Base-by-base conservation (phyloP, 2,888 invertebrate genomes). In the Polyommatus icarus region DNA sequence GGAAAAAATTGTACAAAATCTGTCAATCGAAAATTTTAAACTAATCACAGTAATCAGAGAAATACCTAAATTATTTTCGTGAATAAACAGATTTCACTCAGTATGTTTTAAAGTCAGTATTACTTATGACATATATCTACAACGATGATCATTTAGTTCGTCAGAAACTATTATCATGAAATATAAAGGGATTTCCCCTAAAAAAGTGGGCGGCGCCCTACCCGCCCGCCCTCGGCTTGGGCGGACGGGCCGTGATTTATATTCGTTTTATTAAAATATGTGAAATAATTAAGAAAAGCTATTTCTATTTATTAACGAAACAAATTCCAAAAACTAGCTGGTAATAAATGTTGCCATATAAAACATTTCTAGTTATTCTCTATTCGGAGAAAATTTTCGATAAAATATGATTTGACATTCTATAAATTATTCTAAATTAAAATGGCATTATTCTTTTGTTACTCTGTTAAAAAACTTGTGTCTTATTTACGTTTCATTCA, bases 121-220 rank as follows among this genome's bases (percentile, higher is more conserved):
- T 36, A 46, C 10, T 46, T 46, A 12, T 46, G 10, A 2, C 10
- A 40, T 40, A 10, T 40, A 40, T 10, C 8, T 40, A 46, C 46
- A 46, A 2, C 3, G 12, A 46, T 46, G 12, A 40, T 40, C 10
- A 40, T 40, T 40, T 40, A 1, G 40, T 40, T 40, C 40, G 2
- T 40, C 46, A 46, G 46, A 46, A 46, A 46, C 46, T 46, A 12
- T 46, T 46, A 12, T 46, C 40, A 40, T 10, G 8, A 10, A 20
- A 20, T 20, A 12, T 24, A 24, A 61, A 61, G 24, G 12, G 61
- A 67, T 67, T 67, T 32, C 8, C 75, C 75, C 46, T 29, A 24
- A 73, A 77, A 79, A 59, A 83, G 85, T 86, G 81, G 82, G 81
- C 85, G 84, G 82, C 75, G 81, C 80, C 83, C 85, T 84, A 85